Percentiles rank a stretch among this genome's conserved stretches.
phyloP scores from a whole-genome alignment of 2,113 vertebrate genomes.

The Anarhynchus alexandrinus region DNA sequence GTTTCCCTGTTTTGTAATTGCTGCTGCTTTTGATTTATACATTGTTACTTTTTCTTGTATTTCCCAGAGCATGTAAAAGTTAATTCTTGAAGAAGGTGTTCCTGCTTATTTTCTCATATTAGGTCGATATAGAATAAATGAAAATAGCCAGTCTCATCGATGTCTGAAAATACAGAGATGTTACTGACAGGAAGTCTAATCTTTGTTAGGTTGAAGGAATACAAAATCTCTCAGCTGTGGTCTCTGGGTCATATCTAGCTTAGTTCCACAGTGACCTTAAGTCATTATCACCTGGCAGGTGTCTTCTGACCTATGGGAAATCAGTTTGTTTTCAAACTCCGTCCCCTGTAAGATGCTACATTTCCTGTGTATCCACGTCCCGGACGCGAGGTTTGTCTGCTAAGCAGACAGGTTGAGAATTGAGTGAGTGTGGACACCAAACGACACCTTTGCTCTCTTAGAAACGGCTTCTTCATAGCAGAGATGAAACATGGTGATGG shows the following conservation, averaged over 20 bases:
- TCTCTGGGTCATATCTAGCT: neutral
- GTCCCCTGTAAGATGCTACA: neutral
- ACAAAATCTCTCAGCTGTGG: neutral
- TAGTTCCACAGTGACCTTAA: neutral
- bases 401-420: neutral
- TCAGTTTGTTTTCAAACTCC: neutral
- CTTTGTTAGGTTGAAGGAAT: neutral
- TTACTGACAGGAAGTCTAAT: neutral
- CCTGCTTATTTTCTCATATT: neutral
- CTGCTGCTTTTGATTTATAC: neutral
- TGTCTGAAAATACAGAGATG: neutral
- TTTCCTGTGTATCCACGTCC: neutral
- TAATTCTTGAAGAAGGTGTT: neutral
- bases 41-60: neutral
- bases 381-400: neutral
- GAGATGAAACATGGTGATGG: neutral
- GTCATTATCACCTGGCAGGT: neutral
- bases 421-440: neutral
- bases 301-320: neutral
- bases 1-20: neutral
- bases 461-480: neutral
- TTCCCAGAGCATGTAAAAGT: neutral
- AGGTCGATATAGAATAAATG: neutral
- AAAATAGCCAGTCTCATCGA: neutral
- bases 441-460: neutral